Percentiles rank a stretch among this genome's conserved stretches.
These are phyloP conservation scores for Drosophila prosaltans DNA, from an alignment of 1,140 invertebrate genomes.

Conservation along the genomic window DNA sequence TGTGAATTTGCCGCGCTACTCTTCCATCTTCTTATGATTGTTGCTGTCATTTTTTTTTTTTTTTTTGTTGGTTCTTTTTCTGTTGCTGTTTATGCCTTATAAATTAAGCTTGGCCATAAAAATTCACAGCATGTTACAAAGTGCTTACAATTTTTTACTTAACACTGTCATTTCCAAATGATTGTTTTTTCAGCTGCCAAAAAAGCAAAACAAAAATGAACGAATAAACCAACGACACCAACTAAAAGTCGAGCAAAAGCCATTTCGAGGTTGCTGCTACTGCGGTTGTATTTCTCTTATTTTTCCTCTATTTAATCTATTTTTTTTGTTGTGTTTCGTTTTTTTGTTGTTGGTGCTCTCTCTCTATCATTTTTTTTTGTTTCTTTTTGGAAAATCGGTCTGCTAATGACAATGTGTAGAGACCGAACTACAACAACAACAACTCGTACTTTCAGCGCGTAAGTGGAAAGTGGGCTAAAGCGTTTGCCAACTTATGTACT, in stretches of 20 bases:
- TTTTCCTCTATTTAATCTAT: background rate
- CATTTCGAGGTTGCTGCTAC: conserved; percentile 23
- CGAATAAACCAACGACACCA: background rate
- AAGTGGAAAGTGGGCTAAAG: conserved; percentile 45
- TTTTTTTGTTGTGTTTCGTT: background rate
- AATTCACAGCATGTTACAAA: conserved; percentile 46
- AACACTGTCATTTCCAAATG: conserved; percentile 24
- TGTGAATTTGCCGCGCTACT: conserved; percentile 12
- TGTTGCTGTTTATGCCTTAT: conserved; percentile 12
- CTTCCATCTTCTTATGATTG: background rate
- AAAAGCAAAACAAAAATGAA: background rate
- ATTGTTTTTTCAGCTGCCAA: conserved; percentile 50
- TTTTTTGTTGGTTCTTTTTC: background rate
- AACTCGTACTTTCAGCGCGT: background rate
- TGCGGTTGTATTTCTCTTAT: background rate
- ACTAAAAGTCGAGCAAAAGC: conserved; percentile 16
- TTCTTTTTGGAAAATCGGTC: conserved; percentile 19
- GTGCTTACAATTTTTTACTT: conserved; percentile 34
- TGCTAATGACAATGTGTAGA: conserved; percentile 48
- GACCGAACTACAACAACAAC: background rate
- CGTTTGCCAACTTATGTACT: conserved; percentile 47
- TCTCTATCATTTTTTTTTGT: conserved; percentile 5
- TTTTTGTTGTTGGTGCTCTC: too few species aligned
- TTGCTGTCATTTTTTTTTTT: background rate
- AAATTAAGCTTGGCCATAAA: conserved; percentile 39